phyloP scores from a whole-genome alignment of 2,113 vertebrate species.

The Camelus dromedarius region DNA sequence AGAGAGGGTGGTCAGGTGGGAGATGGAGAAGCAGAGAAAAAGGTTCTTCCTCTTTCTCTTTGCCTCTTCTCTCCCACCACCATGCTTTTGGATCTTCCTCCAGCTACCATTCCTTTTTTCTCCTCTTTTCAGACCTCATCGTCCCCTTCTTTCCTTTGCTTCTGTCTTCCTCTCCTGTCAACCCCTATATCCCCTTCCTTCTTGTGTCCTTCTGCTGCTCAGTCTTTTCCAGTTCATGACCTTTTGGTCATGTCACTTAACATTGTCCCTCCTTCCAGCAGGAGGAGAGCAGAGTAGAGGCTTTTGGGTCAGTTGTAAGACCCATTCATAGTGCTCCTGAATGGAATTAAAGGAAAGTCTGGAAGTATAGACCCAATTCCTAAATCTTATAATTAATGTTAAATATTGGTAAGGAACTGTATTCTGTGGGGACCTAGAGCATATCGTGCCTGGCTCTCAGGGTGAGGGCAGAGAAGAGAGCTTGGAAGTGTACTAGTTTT shows the following conservation, averaged over 20 bases:
- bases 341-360: background rate
- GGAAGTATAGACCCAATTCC: background rate
- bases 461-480: background rate
- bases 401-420: background rate
- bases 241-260: background rate
- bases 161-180: background rate
- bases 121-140: background rate
- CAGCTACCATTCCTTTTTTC: background rate
- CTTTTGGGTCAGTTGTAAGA: background rate
- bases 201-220: background rate
- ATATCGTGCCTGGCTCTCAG: background rate
- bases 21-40: background rate
- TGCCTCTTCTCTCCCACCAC: background rate
- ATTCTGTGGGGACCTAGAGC: background rate
- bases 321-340: background rate
- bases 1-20: background rate
- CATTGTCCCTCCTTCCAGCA: background rate
- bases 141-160: background rate
- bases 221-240: background rate
- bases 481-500: background rate
- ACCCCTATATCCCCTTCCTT: background rate
- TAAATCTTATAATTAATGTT: background rate
- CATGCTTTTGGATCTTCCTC: background rate
- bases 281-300: background rate
- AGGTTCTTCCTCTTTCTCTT: background rate